Evolutionary conservation across 2,113 vertebrate genomes (phyloP), one percentile per base, ranked within the genome.

Genomic region (Psilopsiagon aurifrons): DNA sequence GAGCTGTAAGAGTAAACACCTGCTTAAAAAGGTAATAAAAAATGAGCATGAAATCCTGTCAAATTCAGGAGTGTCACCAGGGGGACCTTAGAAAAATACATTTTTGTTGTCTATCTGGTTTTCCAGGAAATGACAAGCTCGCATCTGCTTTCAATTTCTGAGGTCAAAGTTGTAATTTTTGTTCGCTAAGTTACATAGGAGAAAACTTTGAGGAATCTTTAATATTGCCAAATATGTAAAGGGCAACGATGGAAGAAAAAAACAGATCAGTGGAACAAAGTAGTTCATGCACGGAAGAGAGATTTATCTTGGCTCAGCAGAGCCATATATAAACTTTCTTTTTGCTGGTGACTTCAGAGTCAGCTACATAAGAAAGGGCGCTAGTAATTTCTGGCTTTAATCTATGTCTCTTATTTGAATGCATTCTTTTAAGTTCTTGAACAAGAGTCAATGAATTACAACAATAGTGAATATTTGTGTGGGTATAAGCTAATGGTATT

Each of bases 131-230:
- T 96, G 31, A 93, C 77, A 97, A 93, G 78, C 66, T 68, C 86
- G 44, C 97, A 97, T 97, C 92, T 97, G 97, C 91, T 98, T 97
- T 95, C 86, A 94, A 95, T 97, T 97, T 93, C 57, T 86, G 78
- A 79, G 94, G 93, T 96, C 92, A 96, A 88, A 93, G 89, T 92
- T 93, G 66, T 51, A 92, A 92, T 90, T 97, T 97, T 94, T 92
- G 67, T 91, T 96, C 43, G 2, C 79, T 94, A 94, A 94, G 96
- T 96, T 95, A 91, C 93, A 90, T 78, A 95, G 91, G 70, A 96
- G 92, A 97, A 97, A 95, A 96, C 87, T 92, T 95, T 95, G 86
- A 98, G 92, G 97, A 97, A 96, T 96, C 95, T 95, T 96, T 92
- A 80, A 95, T 92, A 73, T 94, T 96, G 96, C 94, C 94, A 97